Evolutionary conservation across 2,888 invertebrate species (phyloP), one percentile per base, ranked within the genome.

Genomic region (Lycophotia porphyrea): DNA sequence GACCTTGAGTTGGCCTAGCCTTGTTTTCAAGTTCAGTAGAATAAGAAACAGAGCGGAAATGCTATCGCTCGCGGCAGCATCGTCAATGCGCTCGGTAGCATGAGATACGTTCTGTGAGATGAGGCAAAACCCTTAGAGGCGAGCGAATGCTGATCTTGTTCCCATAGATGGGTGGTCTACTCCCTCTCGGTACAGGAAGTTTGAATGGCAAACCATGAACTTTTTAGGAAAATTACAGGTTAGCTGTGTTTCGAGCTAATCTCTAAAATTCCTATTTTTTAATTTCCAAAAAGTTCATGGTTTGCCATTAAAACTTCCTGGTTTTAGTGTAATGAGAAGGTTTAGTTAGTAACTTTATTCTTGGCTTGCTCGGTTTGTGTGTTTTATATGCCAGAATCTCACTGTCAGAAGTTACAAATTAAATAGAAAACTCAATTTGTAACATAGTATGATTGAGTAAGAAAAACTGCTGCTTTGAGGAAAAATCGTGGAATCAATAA

Each of bases 291-390:
- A n/a, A n/a, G n/a, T n/a, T n/a, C n/a, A n/a, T n/a, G n/a, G n/a
- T n/a, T n/a, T n/a, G n/a, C n/a, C n/a, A n/a, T n/a, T n/a, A n/a
- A n/a, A n/a, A n/a, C n/a, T n/a, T n/a, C n/a, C 36, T 11, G 21
- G 13, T 72, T 73, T 63, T 9, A 18, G 44, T 39, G 44, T 39
- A 31, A 63, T 52, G 13, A 39, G n/a, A 21, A 52, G 79, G 21
- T 36, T 79, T 18, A 63, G 21, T 44, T 36, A 31, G 24, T 44
- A 44, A 61, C 34, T 36, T 61, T 1, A 18, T n/a, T 8, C 13
- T 21, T 31, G n/a, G 36, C 15, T 70, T 36, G 21, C 49, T 21
- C 5, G 9, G 27, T 49, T 78, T 78, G 34, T 69, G 39, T n/a
- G 61, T 44, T 24, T 49, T 78, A 13, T 49, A 2, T 8, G 24